Evolutionary conservation across 2,888 invertebrate species (phyloP).

Genomic region (Meganola albula): DNA sequence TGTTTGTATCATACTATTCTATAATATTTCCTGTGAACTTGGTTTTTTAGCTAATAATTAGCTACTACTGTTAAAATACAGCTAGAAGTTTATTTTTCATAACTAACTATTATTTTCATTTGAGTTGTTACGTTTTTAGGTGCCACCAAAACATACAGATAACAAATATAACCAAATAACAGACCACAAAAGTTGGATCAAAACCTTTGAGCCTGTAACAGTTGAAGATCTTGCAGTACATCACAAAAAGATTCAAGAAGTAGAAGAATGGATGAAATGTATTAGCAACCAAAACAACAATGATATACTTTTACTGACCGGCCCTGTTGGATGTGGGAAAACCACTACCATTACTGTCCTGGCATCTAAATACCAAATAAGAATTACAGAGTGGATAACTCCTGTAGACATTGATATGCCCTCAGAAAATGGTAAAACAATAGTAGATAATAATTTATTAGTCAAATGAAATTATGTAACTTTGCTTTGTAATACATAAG

Average conservation of each 20-base stretch:
- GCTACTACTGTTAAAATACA: too few relatives aligned
- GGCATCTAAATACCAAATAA: conserved; percentile 79
- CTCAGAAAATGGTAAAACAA: conserved; percentile 71
- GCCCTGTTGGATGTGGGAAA: conserved; percentile 92
- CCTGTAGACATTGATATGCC: conserved; percentile 83
- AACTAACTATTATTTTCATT: not conserved
- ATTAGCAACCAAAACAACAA: conserved; percentile 43
- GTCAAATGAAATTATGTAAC: too few relatives aligned
- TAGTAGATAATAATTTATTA: too few relatives aligned
- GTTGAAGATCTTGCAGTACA: conserved; percentile 84
- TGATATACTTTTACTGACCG: conserved; percentile 83
- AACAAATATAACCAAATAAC: conserved; percentile 24
- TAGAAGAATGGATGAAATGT: conserved; percentile 81
- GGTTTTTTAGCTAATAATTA: too few relatives aligned
- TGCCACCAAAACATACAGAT: conserved; percentile 8
- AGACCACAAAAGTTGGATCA: conserved; percentile 75
- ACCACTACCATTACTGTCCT: conserved; percentile 83
- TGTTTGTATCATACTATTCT: too few relatives aligned
- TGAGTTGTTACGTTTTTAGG: conserved; percentile 6
- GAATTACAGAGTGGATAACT: conserved; percentile 89
- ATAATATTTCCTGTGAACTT: too few relatives aligned
- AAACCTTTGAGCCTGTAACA: conserved; percentile 76
- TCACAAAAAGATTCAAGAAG: conserved; percentile 84
- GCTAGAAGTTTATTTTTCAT: too few relatives aligned
- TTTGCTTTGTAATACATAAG: too few relatives aligned